These are phyloP conservation scores for Pseudomyrmex cubaensis DNA, from an alignment of 1,140 invertebrate species.

Conservation along the genomic window DNA sequence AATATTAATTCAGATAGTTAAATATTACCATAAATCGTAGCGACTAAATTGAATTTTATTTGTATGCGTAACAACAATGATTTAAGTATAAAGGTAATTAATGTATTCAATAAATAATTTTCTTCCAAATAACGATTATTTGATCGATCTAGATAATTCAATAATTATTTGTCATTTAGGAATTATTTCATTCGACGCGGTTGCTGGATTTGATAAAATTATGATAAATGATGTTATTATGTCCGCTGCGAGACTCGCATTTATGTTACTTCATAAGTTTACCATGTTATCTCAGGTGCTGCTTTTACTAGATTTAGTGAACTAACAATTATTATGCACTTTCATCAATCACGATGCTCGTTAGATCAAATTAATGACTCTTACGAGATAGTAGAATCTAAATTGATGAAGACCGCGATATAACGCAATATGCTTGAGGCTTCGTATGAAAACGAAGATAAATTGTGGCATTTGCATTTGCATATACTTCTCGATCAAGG, in stretches of 20 bases:
- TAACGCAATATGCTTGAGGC: slow-evolving; percentile 45
- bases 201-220: not conserved
- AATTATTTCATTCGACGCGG: not conserved
- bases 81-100: not conserved
- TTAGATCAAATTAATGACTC: slow-evolving; percentile 61
- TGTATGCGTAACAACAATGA: not conserved
- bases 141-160: not conserved
- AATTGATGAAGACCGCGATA: slow-evolving; percentile 56
- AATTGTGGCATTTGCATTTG: slow-evolving; percentile 45
- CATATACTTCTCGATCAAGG: slow-evolving; percentile 8
- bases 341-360: slow-evolving; percentile 52
- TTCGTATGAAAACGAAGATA: slow-evolving; percentile 49
- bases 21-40: too few species aligned
- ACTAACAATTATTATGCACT: slow-evolving; percentile 57
- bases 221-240: not conserved
- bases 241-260: not conserved
- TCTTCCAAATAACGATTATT: not conserved
- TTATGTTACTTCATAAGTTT: slow-evolving; percentile 46
- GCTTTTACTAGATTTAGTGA: slow-evolving; percentile 39
- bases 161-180: slow-evolving; percentile 9
- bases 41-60: not conserved
- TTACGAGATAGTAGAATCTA: slow-evolving; percentile 56
- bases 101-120: not conserved
- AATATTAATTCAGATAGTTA: too few species aligned
- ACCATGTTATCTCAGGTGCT: slow-evolving; percentile 26